Evolutionary conservation across 1,140 invertebrate genomes (phyloP).

Genomic region (Cydia fagiglandana): DNA sequence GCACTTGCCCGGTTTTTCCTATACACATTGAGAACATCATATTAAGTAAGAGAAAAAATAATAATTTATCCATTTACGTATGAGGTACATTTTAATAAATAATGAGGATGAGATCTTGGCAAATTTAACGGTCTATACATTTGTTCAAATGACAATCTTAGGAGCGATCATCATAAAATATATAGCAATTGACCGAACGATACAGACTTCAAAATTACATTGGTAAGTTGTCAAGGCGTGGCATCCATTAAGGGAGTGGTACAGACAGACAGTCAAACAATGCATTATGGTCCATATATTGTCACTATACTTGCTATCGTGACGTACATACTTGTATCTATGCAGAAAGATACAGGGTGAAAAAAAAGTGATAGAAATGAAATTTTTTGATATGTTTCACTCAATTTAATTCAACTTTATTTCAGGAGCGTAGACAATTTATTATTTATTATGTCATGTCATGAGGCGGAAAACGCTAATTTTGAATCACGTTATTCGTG

Average conservation of each 20-base stretch:
- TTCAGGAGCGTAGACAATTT: no score
- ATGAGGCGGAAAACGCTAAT: neutral
- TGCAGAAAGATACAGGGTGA: neutral
- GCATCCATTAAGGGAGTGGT: slow-evolving; percentile 16
- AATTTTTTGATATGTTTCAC: no score
- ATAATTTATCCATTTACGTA: no score
- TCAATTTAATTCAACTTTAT: no score
- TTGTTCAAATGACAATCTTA: neutral
- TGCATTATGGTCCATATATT: slow-evolving; percentile 9
- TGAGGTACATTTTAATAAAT: no score
- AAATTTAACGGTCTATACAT: no score
- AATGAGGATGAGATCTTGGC: no score
- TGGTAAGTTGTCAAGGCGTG: slow-evolving; percentile 23
- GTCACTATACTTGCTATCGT: slow-evolving; percentile 7
- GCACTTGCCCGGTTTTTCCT: no score
- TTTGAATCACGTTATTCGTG: neutral
- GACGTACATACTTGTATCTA: neutral
- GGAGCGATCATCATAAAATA: neutral
- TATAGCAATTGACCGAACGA: neutral
- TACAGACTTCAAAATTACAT: slow-evolving; percentile 7
- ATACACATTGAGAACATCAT: no score
- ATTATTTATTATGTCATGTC: no score
- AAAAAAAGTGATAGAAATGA: neutral
- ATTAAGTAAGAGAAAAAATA: no score
- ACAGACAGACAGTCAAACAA: slow-evolving; percentile 25